Evolutionary conservation across 2,888 invertebrate species (phyloP).

Genomic region (Xylophagus ater): DNA sequence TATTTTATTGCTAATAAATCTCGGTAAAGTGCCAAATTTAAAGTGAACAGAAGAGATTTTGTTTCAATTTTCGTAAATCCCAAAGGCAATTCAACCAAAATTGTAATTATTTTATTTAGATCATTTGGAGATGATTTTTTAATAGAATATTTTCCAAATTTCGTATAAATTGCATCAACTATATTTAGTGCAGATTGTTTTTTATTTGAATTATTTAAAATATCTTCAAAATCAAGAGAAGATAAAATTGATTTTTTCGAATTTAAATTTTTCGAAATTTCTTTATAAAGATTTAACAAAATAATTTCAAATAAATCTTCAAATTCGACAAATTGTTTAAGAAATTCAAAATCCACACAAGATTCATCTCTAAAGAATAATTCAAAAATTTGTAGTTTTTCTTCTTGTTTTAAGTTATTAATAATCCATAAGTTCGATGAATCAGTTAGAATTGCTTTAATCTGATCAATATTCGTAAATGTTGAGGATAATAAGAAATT

Average conservation of each 20-base stretch:
- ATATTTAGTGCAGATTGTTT: conserved; percentile 11
- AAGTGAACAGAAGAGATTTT: conserved; percentile 27
- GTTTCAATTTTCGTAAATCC: conserved; percentile 22
- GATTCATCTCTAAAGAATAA: conserved; percentile 10
- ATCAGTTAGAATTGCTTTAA: conserved; percentile 20
- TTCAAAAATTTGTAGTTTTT: conserved; percentile 24
- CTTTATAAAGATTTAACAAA: conserved; percentile 22
- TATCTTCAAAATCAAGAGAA: conserved; percentile 19
- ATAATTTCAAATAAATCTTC: conserved; percentile 28
- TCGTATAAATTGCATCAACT: conserved; percentile 14
- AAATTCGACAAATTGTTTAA: conserved; percentile 19
- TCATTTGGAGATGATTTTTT: conserved; percentile 21
- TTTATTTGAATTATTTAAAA: conserved; percentile 15
- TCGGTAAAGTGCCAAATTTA: conserved; percentile 26
- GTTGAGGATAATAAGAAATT: conserved; percentile 19
- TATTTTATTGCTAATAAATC: conserved; percentile 24
- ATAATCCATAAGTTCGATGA: conserved; percentile 22
- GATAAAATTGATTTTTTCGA: conserved; percentile 22
- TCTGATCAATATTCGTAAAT: conserved; percentile 19
- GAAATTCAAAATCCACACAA: conserved; percentile 12
- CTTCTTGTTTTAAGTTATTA: conserved; percentile 21
- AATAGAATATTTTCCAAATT: conserved; percentile 11
- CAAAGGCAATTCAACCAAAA: conserved; percentile 26
- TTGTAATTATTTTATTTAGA: conserved; percentile 19
- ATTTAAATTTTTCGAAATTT: conserved; percentile 18